Base-by-base conservation (phyloP, 2,113 vertebrate species). In the Periophthalmus modestus region DNA sequence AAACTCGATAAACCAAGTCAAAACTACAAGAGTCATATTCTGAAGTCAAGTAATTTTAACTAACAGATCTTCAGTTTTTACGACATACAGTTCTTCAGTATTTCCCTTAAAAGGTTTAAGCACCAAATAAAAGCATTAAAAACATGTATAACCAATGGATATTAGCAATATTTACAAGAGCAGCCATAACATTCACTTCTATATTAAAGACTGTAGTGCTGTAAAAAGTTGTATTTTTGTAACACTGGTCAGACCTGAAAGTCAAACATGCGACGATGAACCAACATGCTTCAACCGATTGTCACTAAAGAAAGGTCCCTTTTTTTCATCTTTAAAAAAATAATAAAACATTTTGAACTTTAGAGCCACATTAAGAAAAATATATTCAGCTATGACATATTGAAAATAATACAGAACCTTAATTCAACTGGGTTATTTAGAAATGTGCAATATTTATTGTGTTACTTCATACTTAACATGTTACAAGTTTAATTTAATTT, bases 81-180 rank as follows among this genome's bases (percentile, higher is more conserved):
- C n/a, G 13, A 9, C 1, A n/a, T 4, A 71, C 52, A 59, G 33
- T 58, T 46, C 21, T 34, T 36, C 58, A 50, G 13, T 21, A n/a
- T 18, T 66, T 21, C 74, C 82, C 72, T 66, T 48, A 11, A 52
- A 73, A 58, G 50, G 66, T 54, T 58, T 77, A 85, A 86, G 87
- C 79, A 85, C 84, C 48, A 71, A 73, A 34, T 71, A 65, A 39
- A 46, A 74, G 16, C 39, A 65, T 73, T 73, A 65, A 46, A 43
- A 74, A 79, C 58, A 76, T 58, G 69, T 68, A 78, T 72, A 48
- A 80, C 80, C 74, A 62, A 68, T 75, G 62, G 58, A 78, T 72
- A 66, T 66, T 79, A 78, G 72, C 69, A 73, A 11, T 89, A 88
- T 87, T 87, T 91, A 91, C 89, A 91, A 46, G 43, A 70, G 58